phyloP scores from a whole-genome alignment of 2,113 vertebrate species.

The Trematomus loennbergii region DNA sequence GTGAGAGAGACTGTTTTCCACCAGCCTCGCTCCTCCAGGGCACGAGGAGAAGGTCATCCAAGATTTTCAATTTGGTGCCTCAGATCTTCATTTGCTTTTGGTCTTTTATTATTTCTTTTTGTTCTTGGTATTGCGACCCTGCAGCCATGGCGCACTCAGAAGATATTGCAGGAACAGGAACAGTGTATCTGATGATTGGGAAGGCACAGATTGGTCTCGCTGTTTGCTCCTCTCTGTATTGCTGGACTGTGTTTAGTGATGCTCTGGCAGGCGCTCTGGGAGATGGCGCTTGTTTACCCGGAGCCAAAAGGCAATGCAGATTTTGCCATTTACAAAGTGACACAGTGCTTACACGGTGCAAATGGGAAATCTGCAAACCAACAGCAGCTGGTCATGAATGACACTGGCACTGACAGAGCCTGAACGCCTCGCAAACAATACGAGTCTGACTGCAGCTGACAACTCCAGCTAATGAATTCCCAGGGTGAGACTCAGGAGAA shows the following conservation, averaged over 20 bases:
- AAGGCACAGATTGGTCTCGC: constrained; percentile 57
- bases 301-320: constrained; percentile 70
- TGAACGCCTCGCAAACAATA: constrained; percentile 55
- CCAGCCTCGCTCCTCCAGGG: constrained; percentile 32
- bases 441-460: constrained; percentile 44
- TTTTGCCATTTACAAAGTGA: constrained; percentile 74
- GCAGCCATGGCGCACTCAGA: constrained; percentile 45
- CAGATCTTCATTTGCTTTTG: constrained; percentile 60
- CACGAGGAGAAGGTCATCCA: constrained; percentile 54
- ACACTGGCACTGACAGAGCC: constrained; percentile 54
- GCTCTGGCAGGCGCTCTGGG: constrained; percentile 30
- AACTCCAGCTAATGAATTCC: constrained; percentile 64
- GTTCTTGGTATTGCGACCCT: constrained; percentile 41
- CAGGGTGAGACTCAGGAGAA: constrained; percentile 54
- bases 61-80: constrained; percentile 65
- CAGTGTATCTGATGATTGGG: constrained; percentile 60
- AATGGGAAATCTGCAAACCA: constrained; percentile 72
- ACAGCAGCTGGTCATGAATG: constrained; percentile 76
- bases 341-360: constrained; percentile 61
- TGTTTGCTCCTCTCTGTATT: constrained; percentile 62
- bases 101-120: constrained; percentile 40
- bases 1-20: constrained; percentile 38
- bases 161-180: constrained; percentile 49
- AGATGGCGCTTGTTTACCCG: constrained; percentile 49
- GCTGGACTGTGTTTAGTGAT: constrained; percentile 50